Evolutionary conservation across 2,888 invertebrate genomes (phyloP).

Genomic region (Lithosia quadra): DNA sequence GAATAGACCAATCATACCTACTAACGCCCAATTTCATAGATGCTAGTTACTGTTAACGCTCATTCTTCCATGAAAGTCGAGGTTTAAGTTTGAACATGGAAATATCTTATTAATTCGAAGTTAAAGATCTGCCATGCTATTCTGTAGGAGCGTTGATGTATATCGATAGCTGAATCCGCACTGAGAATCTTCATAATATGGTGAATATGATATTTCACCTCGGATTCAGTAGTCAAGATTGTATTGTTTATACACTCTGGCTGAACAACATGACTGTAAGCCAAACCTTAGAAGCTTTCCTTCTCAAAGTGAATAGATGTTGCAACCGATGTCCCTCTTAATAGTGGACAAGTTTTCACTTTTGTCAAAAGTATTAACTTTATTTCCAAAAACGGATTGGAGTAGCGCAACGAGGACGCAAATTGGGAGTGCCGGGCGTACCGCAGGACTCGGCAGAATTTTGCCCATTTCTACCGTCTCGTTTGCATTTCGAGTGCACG

Average conservation of each 20-base stretch:
- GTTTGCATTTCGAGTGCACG: constrained; percentile 76
- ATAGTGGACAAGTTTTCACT: not conserved
- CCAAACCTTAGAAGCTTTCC: not conserved
- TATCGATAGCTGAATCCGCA: no score
- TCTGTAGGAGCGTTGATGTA: no score
- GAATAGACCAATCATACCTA: not conserved
- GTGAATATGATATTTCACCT: no score
- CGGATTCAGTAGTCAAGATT: no score
- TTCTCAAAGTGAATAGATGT: not conserved
- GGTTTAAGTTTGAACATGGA: not conserved
- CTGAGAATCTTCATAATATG: no score
- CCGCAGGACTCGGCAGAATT: constrained; percentile 59
- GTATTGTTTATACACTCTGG: no score
- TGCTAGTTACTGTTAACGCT: not conserved
- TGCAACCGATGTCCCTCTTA: not conserved
- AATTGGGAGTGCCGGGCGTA: constrained; percentile 50
- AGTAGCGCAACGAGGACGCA: constrained; percentile 32
- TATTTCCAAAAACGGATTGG: constrained; percentile 24
- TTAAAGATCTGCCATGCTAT: not conserved
- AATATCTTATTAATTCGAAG: not conserved
- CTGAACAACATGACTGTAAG: no score
- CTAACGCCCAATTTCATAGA: not conserved
- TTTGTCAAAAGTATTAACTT: constrained; percentile 27
- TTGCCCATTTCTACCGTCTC: constrained; percentile 68
- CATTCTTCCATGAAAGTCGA: not conserved